Percentiles rank a stretch among this genome's conserved stretches.
Conservation (phyloP, 1,140 invertebrate species). For the Diuraphis noxia region DNA sequence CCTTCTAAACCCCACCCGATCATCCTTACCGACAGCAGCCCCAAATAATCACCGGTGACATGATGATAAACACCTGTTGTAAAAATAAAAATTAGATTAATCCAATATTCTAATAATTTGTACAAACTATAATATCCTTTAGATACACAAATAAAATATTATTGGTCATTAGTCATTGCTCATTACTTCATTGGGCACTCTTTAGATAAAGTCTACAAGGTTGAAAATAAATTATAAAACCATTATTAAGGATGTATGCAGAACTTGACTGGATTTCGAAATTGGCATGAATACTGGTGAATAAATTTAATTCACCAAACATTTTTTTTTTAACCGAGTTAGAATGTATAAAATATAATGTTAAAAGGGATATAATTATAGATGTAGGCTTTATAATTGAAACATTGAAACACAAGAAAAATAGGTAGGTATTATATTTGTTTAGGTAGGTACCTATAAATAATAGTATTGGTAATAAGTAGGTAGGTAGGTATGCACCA, state of each 20-base stretch:
- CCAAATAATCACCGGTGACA: conserved; percentile 71
- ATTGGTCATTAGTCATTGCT: not conserved
- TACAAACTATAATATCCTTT: not conserved
- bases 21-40: conserved; percentile 87
- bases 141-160: not conserved
- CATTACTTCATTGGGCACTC: not conserved
- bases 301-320: too few species aligned
- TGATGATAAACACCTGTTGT: conserved; percentile 80
- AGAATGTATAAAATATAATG: too few species aligned
- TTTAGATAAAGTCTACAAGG: not conserved
- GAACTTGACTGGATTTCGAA: not conserved
- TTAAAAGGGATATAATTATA: too few species aligned
- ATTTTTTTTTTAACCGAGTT: too few species aligned
- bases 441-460: too few species aligned
- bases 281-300: too few species aligned
- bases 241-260: not conserved
- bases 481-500: too few species aligned
- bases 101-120: not conserved
- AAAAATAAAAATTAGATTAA: not conserved
- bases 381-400: too few species aligned
- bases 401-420: too few species aligned
- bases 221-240: not conserved
- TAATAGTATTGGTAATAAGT: too few species aligned
- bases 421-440: too few species aligned
- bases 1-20: conserved; percentile 69